Evolutionary conservation across 2,113 vertebrate species (phyloP).

Genomic region (Tiliqua scincoides): DNA sequence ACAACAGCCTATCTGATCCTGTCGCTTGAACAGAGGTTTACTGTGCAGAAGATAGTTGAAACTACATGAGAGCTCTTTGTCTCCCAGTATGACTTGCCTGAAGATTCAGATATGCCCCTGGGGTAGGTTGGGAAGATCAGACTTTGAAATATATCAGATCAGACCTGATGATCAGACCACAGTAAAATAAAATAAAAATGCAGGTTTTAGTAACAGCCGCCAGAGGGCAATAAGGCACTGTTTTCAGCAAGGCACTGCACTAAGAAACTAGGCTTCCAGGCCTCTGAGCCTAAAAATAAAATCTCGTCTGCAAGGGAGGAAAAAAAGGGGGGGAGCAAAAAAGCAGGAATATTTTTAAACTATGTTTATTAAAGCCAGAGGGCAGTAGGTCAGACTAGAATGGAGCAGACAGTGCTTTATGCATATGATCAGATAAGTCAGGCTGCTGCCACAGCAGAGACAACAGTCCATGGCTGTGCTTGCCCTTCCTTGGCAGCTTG

Average conservation of each 20-base stretch:
- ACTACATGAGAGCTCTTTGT: too few species aligned
- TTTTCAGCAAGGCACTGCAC: background rate
- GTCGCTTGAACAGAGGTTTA: background rate
- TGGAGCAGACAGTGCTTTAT: background rate
- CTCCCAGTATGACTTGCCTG: too few species aligned
- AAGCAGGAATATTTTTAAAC: conserved; percentile 13
- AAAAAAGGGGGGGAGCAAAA: background rate
- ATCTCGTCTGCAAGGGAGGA: background rate
- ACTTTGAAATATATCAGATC: too few species aligned
- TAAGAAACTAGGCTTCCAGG: background rate
- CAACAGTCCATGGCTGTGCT: background rate
- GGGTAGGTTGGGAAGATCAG: too few species aligned
- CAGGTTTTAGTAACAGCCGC: background rate
- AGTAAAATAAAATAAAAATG: too few species aligned
- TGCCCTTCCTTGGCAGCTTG: background rate
- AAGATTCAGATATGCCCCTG: too few species aligned
- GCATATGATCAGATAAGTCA: background rate
- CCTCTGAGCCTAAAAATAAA: conserved; percentile 30
- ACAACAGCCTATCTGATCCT: background rate
- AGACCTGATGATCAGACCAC: too few species aligned
- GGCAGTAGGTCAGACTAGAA: conserved; percentile 9
- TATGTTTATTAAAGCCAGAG: conserved; percentile 4
- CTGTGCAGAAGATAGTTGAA: background rate
- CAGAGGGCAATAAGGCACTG: conserved; percentile 7
- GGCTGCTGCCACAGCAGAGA: background rate